Percentiles rank a stretch among this genome's conserved stretches.
Evolutionary conservation across 1,140 invertebrate species (phyloP).

Genomic region (Halyomorpha halys): DNA sequence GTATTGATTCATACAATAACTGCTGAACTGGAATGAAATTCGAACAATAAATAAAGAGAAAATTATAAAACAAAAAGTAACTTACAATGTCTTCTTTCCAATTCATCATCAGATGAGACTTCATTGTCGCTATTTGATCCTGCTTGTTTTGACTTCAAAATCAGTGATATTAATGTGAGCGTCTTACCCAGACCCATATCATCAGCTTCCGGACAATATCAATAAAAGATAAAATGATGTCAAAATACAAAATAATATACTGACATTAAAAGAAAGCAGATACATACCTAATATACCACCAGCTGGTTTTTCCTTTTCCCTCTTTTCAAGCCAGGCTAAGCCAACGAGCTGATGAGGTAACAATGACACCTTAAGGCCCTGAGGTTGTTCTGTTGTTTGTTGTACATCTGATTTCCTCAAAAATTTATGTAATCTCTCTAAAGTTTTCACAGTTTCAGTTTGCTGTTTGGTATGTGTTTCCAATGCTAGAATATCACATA

Average conservation of each 20-base stretch:
- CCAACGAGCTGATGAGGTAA: conserved; percentile 83
- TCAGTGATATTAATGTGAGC: conserved; percentile 77
- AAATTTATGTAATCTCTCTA: conserved; percentile 62
- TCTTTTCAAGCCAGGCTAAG: conserved; percentile 78
- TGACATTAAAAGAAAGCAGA: too few species aligned
- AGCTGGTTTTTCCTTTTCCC: conserved; percentile 68
- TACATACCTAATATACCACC: conserved; percentile 60
- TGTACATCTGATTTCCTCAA: conserved; percentile 51
- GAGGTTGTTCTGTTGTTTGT: conserved; percentile 48
- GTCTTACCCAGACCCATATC: conserved; percentile 95
- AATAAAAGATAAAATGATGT: conserved; percentile 26
- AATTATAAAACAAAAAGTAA: conserved; percentile 7
- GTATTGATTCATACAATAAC: too few species aligned
- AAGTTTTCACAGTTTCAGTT: conserved; percentile 55
- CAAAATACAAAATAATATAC: conserved; percentile 7
- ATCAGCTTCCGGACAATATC: conserved; percentile 52
- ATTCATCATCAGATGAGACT: too few species aligned
- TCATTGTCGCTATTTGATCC: background rate
- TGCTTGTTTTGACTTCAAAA: conserved; percentile 38
- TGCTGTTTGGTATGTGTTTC: conserved; percentile 49
- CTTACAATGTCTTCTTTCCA: conserved; percentile 2
- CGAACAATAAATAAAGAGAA: too few species aligned
- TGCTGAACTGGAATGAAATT: too few species aligned
- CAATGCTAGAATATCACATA: conserved; percentile 40
- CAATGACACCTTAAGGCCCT: conserved; percentile 51